These are phyloP conservation scores for Amblyjoppa fuscipennis DNA, from an alignment of 2,888 invertebrate genomes.

Conservation along the genomic window DNA sequence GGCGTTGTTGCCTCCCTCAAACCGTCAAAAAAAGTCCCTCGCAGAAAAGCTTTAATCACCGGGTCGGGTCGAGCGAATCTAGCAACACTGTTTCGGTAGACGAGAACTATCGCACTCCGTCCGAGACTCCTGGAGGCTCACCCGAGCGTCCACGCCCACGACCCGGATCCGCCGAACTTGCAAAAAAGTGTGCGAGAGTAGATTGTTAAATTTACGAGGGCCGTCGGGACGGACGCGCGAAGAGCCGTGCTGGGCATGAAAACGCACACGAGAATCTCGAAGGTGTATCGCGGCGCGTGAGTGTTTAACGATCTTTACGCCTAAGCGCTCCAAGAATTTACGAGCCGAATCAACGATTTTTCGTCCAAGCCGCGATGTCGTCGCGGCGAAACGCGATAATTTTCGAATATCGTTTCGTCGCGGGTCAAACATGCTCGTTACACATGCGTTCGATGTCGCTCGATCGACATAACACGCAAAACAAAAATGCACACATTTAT, in stretches of 20 bases:
- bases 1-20: neutral
- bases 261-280: neutral
- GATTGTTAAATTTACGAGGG: constrained; percentile 76
- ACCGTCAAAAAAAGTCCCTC: neutral
- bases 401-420: too few relatives aligned
- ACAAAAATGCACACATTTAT: constrained; percentile 50
- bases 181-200: constrained; percentile 58
- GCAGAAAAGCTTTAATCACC: constrained; percentile 9
- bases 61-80: neutral
- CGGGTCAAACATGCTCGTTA: neutral
- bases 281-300: constrained; percentile 37
- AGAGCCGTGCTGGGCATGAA: constrained; percentile 16
- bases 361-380: constrained; percentile 32
- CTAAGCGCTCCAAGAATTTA: constrained; percentile 69
- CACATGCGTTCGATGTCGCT: constrained; percentile 5
- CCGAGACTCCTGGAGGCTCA: constrained; percentile 1
- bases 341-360: constrained; percentile 64
- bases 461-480: constrained; percentile 22
- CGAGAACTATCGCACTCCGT: neutral
- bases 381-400: constrained; percentile 23
- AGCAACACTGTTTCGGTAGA: constrained; percentile 1
- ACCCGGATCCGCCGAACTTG: constrained; percentile 18
- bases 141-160: constrained; percentile 3
- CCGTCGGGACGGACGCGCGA: constrained; percentile 32
- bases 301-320: constrained; percentile 74